These are phyloP conservation scores for Regulus satrapa DNA, from an alignment of 2,113 vertebrate genomes.

Conservation along the genomic window DNA sequence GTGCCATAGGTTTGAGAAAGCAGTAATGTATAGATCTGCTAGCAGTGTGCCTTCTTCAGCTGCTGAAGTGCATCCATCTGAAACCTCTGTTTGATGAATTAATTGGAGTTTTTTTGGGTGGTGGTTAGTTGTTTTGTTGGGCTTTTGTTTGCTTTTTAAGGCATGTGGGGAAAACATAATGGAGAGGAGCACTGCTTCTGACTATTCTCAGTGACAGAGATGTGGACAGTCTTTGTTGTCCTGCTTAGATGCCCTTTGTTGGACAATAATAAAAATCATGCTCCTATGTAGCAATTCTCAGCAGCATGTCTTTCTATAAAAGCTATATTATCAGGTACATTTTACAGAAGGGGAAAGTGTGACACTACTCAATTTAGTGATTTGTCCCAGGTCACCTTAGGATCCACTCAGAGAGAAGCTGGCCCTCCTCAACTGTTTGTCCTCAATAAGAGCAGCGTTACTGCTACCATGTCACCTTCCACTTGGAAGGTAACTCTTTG, in stretches of 20 bases:
- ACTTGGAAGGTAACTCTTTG: neutral
- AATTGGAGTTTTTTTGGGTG: neutral
- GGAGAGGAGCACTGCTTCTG: neutral
- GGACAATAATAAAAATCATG: neutral
- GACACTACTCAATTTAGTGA: neutral
- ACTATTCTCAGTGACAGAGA: neutral
- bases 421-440: neutral
- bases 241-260: neutral
- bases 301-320: neutral
- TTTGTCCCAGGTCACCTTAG: neutral
- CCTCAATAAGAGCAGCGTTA: neutral
- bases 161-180: neutral
- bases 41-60: neutral
- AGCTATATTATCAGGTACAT: neutral
- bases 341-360: neutral
- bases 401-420: neutral
- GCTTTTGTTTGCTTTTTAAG: neutral
- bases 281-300: neutral
- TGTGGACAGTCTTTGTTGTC: neutral
- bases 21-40: neutral
- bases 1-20: neutral
- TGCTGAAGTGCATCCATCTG: neutral
- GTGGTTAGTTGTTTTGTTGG: neutral
- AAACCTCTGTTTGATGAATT: neutral
- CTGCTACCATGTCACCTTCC: neutral